Conservation (phyloP, 2,113 vertebrate species). For the Arvicanthis niloticus region DNA sequence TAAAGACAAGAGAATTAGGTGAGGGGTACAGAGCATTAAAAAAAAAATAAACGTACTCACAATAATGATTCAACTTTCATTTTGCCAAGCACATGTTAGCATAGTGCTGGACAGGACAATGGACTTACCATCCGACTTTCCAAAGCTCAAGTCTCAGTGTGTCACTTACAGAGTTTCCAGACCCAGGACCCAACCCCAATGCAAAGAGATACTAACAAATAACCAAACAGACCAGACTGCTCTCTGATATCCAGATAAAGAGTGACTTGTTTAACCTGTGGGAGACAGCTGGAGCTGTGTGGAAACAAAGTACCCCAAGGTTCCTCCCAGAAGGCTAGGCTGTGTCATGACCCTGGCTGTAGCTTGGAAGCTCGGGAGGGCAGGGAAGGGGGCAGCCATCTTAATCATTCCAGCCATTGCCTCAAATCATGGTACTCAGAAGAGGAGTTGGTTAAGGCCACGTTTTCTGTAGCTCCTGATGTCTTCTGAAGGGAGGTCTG, state of each 20-base stretch:
- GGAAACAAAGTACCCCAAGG: background rate
- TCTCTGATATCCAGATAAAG: background rate
- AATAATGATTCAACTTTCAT: background rate
- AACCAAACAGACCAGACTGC: background rate
- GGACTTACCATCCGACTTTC: background rate
- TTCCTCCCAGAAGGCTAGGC: background rate
- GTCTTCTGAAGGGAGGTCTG: background rate
- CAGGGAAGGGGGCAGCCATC: background rate
- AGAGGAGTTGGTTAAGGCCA: background rate
- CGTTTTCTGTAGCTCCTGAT: background rate
- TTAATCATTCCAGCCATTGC: fast-evolving
- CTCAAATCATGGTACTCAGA: fast-evolving
- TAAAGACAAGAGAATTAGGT: too few relatives aligned
- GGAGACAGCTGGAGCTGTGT: background rate
- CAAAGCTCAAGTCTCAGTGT: background rate
- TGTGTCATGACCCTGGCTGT: background rate
- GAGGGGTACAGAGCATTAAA: background rate
- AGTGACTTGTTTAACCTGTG: background rate
- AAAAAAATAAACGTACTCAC: background rate
- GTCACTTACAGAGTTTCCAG: background rate
- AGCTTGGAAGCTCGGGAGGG: background rate
- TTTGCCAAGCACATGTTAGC: background rate
- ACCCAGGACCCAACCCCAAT: background rate
- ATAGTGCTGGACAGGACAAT: too few relatives aligned
- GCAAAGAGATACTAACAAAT: background rate